phyloP scores from a whole-genome alignment of 1,140 invertebrate species.

The Drosophila pachea region DNA sequence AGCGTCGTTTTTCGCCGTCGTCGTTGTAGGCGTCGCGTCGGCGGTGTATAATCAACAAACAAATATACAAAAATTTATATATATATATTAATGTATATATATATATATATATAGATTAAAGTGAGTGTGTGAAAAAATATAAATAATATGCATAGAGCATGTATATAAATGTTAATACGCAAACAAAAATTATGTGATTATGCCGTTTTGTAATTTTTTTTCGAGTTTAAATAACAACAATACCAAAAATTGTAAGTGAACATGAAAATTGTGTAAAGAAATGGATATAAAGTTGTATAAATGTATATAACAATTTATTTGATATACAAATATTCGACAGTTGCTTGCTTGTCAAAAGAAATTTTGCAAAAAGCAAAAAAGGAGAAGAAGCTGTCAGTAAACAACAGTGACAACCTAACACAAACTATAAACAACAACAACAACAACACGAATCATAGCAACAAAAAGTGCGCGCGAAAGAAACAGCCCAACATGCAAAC shows the following conservation, averaged over 20 bases:
- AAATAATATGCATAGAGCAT: constrained; percentile 5
- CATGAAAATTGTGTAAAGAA: constrained; percentile 4
- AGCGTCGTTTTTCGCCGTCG: constrained; percentile 40
- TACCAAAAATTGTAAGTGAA: constrained; percentile 33
- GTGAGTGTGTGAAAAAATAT: neutral
- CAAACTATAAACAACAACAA: constrained; percentile 19
- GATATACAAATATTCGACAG: constrained; percentile 13
- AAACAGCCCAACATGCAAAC: constrained; percentile 39
- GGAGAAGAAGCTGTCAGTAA: constrained; percentile 7
- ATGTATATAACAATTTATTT: neutral
- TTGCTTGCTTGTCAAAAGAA: constrained; percentile 29
- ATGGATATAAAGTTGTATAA: neutral
- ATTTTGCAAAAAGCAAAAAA: constrained; percentile 21
- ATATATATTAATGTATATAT: constrained; percentile 24
- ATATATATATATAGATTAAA: constrained; percentile 24
- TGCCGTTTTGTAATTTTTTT: constrained; percentile 32
- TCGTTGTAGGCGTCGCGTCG: constrained; percentile 45
- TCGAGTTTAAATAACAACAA: constrained; percentile 21
- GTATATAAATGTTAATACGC: constrained; percentile 14
- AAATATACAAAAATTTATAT: constrained; percentile 29
- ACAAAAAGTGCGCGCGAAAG: constrained; percentile 47
- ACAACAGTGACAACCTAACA: neutral
- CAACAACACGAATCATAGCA: too few relatives aligned
- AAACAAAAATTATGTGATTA: constrained; percentile 15
- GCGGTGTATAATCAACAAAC: constrained; percentile 41